Evolutionary conservation across 1,140 invertebrate genomes (phyloP).

Genomic region (Agrypnia vestita): DNA sequence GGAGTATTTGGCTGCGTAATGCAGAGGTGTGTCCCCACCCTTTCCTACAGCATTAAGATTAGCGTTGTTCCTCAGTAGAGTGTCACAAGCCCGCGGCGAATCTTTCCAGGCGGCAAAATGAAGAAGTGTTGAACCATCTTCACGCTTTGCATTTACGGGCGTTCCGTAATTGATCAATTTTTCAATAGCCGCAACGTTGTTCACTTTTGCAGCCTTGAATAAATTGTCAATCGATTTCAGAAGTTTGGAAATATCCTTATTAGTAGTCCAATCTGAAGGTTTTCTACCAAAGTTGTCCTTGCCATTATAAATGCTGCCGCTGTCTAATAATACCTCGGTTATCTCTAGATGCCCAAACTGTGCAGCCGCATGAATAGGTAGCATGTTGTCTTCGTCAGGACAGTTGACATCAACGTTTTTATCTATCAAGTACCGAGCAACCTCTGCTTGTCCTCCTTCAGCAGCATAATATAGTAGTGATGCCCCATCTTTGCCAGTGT

Average conservation of each 20-base stretch:
- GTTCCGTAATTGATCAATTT: background rate
- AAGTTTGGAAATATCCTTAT: background rate
- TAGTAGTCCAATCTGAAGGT: background rate
- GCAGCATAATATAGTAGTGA: slow-evolving; percentile 14
- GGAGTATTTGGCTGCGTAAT: slow-evolving; percentile 15
- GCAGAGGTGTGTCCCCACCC: background rate
- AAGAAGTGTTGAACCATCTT: background rate
- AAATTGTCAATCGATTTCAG: background rate
- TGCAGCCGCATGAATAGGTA: background rate
- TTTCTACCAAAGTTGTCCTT: background rate
- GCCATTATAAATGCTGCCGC: background rate
- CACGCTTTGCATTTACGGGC: background rate
- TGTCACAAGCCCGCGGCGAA: background rate
- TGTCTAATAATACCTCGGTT: background rate
- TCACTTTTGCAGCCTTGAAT: background rate
- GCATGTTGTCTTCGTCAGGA: background rate
- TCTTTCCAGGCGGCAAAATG: background rate
- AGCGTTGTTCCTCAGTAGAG: slow-evolving; percentile 23
- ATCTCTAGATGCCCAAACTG: background rate
- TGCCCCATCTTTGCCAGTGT: background rate
- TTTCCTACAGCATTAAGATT: slow-evolving; percentile 1
- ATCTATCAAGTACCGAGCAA: background rate
- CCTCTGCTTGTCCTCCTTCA: background rate
- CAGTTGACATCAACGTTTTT: background rate
- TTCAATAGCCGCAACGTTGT: background rate